Evolutionary conservation across 2,888 invertebrate species (phyloP).

Genomic region (Mantis religiosa): DNA sequence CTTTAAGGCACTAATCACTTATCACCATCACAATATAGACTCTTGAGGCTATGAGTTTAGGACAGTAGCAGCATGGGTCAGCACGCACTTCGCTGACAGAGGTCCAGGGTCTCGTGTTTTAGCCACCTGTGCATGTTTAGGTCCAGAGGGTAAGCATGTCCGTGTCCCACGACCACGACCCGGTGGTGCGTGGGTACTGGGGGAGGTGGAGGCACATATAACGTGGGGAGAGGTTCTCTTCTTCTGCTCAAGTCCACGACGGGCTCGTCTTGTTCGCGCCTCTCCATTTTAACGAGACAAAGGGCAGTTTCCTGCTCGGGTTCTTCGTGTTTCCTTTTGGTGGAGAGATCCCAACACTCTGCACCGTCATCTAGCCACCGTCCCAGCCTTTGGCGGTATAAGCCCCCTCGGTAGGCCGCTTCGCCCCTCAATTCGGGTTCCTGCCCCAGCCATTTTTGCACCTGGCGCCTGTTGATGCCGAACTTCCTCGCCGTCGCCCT

Average conservation of each 20-base stretch:
- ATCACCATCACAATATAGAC: background rate
- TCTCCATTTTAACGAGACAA: conserved; percentile 45
- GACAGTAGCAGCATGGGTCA: background rate
- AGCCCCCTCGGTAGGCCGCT: conserved; percentile 36
- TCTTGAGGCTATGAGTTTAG: background rate
- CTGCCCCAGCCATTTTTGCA: conserved; percentile 51
- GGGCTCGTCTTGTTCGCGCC: conserved; percentile 28
- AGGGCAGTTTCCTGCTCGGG: conserved; percentile 43
- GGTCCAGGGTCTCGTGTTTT: background rate
- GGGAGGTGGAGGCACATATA: background rate
- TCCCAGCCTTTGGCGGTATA: conserved; percentile 43
- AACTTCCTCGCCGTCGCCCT: conserved; percentile 50
- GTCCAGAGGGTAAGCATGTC: conserved; percentile 26
- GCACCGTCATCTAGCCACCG: conserved; percentile 32
- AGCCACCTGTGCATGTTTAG: conserved; percentile 17
- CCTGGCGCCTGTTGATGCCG: conserved; percentile 49
- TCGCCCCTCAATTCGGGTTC: conserved; percentile 45
- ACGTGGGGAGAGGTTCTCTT: background rate
- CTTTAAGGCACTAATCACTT: background rate
- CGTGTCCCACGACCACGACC: conserved; percentile 15
- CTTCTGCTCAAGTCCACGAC: background rate
- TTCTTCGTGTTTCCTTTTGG: conserved; percentile 34
- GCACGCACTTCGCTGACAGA: background rate
- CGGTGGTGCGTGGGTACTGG: background rate
- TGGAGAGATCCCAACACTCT: conserved; percentile 33